A percentile compares a stretch with the other conserved stretches of the same genome.
Evolutionary conservation across 2,888 invertebrate species (phyloP).

Genomic region (Ectobius pallidus): DNA sequence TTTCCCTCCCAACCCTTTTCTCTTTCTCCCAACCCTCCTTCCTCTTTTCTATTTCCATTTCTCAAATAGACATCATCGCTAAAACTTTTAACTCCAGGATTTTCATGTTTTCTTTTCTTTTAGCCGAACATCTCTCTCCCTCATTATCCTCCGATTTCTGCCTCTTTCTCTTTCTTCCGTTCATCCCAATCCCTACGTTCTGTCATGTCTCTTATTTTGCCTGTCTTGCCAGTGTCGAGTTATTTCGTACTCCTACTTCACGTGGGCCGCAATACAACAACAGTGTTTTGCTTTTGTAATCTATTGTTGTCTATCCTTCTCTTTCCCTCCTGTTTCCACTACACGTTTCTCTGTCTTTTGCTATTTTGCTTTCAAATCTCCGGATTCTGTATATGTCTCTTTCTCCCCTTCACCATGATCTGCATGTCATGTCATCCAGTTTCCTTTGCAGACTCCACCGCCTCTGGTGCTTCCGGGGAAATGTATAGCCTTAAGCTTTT

Average conservation of each 20-base stretch:
- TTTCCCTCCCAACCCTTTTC: no score
- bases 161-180: not conserved
- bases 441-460: conserved; percentile 29
- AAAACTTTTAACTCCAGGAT: conserved; percentile 32
- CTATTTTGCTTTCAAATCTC: conserved; percentile 30
- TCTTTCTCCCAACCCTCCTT: not conserved
- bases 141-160: no score
- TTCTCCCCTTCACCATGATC: conserved; percentile 19
- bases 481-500: conserved; percentile 36
- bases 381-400: conserved; percentile 29
- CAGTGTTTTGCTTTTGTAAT: conserved; percentile 29
- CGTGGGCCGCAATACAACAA: not conserved
- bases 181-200: no score
- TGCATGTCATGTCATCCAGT: conserved; percentile 37
- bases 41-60: not conserved
- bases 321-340: conserved; percentile 3
- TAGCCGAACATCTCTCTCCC: conserved; percentile 2
- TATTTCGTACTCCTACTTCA: not conserved
- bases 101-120: conserved; percentile 29
- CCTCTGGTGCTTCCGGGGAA: conserved; percentile 34
- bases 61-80: conserved; percentile 20
- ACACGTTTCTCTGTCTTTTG: conserved; percentile 11
- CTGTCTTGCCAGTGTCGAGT: conserved; percentile 26
- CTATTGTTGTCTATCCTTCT: conserved; percentile 35
- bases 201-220: not conserved